A percentile compares a stretch with the other conserved stretches of the same genome.
Evolutionary conservation across 23 tunicate species (phyloP).

Genomic region (Diplosoma virens): DNA sequence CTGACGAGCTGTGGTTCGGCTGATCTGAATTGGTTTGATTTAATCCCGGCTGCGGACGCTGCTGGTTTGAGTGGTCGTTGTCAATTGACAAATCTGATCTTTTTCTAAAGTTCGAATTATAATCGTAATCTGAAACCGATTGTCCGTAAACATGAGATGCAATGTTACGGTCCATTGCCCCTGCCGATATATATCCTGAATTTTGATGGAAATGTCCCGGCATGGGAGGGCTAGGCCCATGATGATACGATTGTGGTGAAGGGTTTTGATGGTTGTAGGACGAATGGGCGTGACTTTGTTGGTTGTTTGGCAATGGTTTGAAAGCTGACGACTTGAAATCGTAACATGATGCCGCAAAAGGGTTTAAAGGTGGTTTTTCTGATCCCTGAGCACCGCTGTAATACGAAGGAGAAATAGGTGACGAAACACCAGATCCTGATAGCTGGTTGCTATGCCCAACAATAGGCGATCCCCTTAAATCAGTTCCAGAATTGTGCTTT

Average conservation of each 20-base stretch:
- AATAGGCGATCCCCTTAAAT: conserved; percentile 3
- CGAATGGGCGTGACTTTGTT: conserved; percentile 7
- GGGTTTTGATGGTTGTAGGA: conserved; percentile 1
- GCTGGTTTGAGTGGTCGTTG: conserved; percentile 14
- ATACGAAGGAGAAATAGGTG: conserved; percentile 1
- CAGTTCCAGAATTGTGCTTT: neutral
- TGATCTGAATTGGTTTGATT: neutral
- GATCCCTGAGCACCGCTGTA: neutral
- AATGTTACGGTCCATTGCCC: conserved; percentile 2
- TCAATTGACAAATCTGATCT: conserved; percentile 24
- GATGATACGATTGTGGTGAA: neutral
- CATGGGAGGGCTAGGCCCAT: conserved; percentile 27
- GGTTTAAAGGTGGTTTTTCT: neutral
- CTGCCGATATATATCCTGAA: conserved; percentile 5
- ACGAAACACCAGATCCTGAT: neutral
- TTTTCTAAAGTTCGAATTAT: neutral
- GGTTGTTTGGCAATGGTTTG: conserved; percentile 29
- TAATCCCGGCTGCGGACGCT: neutral
- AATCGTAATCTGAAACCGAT: neutral
- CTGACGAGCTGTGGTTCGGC: conserved; percentile 4
- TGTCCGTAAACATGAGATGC: neutral
- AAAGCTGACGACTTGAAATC: conserved; percentile 32
- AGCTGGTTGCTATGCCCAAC: neutral
- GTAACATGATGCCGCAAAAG: conserved; percentile 18
- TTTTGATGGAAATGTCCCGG: conserved; percentile 3